These are phyloP conservation scores for Nineta flava DNA, from an alignment of 2,888 invertebrate genomes.

Conservation along the genomic window DNA sequence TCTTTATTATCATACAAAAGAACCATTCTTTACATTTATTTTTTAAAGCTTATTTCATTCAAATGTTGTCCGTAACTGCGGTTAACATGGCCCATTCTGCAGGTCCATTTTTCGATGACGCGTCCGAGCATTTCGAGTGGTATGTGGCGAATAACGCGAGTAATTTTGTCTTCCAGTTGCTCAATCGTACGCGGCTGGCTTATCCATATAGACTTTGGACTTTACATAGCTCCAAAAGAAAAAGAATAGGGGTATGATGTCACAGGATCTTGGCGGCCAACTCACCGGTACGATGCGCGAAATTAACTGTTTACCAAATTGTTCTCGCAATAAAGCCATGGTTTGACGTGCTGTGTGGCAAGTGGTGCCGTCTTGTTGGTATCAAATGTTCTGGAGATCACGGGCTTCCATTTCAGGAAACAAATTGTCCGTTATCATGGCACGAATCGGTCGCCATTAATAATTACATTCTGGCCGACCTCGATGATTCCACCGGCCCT, in stretches of 20 bases:
- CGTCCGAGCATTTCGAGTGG: conserved; percentile 3
- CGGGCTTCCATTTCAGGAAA: not conserved
- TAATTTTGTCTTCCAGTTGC: too few species aligned
- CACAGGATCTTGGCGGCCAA: not conserved
- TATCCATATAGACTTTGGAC: not conserved
- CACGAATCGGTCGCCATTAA: not conserved
- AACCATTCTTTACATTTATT: too few species aligned
- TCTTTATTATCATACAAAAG: too few species aligned
- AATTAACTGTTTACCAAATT: conserved; percentile 1
- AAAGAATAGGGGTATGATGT: not conserved
- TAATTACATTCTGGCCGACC: not conserved
- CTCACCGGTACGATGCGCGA: not conserved
- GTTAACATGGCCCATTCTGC: too few species aligned
- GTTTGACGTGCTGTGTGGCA: too few species aligned
- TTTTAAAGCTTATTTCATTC: too few species aligned
- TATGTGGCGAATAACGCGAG: conserved; percentile 2
- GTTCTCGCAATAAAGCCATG: not conserved
- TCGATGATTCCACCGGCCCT: not conserved
- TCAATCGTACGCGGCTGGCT: not conserved
- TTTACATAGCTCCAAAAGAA: too few species aligned
- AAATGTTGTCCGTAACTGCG: too few species aligned
- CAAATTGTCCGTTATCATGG: not conserved
- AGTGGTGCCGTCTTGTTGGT: too few species aligned
- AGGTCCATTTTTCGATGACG: not conserved
- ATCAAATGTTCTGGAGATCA: too few species aligned